A percentile compares a stretch with the other conserved stretches of the same genome.
These are phyloP conservation scores for Cepphus grylle DNA, from an alignment of 2,113 vertebrate species.

Conservation along the genomic window DNA sequence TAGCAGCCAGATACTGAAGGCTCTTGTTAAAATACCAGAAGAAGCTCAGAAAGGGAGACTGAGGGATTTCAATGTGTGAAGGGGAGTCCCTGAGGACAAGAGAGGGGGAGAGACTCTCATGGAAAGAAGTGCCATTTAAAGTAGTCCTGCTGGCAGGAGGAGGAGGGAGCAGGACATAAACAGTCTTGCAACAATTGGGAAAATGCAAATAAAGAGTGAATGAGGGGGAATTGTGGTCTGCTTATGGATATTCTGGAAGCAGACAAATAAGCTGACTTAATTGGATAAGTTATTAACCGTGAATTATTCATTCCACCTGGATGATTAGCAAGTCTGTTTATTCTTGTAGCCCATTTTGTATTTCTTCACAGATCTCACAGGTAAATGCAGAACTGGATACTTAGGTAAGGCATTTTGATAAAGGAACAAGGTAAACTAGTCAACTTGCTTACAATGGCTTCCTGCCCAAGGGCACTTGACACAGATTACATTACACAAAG, in stretches of 20 bases:
- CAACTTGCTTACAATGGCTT: constrained; percentile 65
- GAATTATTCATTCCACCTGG: not conserved
- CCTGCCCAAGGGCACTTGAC: constrained; percentile 65
- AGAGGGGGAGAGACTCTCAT: not conserved
- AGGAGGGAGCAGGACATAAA: not conserved
- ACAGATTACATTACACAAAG: constrained; percentile 72
- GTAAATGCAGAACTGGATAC: constrained; percentile 31
- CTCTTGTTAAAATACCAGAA: not conserved
- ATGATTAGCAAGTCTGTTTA: not conserved
- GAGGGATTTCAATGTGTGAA: not conserved
- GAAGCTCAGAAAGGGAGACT: not conserved
- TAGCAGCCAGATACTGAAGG: not conserved
- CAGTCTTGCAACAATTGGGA: not conserved
- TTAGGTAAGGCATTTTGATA: constrained; percentile 61
- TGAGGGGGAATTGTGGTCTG: not conserved
- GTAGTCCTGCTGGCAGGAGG: not conserved
- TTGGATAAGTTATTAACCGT: not conserved
- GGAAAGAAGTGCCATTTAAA: not conserved
- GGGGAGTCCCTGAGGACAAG: not conserved
- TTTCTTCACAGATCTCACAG: not conserved
- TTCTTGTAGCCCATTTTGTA: not conserved
- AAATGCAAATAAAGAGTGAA: not conserved
- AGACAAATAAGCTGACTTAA: not conserved
- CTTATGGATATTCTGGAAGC: not conserved
- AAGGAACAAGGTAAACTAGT: constrained; percentile 48